Evolutionary conservation across 2,888 invertebrate species (phyloP), one percentile per base, ranked within the genome.

Genomic region (Meloe dianella): DNA sequence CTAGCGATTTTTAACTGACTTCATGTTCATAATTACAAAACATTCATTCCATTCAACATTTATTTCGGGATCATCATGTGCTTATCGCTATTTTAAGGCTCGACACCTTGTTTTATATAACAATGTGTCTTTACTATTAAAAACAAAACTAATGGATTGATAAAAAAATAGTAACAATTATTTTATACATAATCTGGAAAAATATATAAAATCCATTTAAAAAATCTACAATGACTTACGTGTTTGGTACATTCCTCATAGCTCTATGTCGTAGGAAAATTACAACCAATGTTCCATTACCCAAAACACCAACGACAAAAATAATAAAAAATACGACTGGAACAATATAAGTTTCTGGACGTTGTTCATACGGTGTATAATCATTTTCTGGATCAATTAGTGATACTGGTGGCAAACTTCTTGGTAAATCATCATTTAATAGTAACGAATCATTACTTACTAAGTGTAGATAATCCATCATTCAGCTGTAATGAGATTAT

Each of bases 201-300:
- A 27, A 3, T 27, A 27, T 27, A 4, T 2, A 27, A 27, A 27
- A 27, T 27, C 27, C 4, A 3, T 4, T 27, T 27, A 3, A 27
- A 3, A 27, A 27, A 30, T 30, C 35, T 12, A 1, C 14, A 35
- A 14, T 14, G 1, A 85, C 87, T 88, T 83, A 89, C 86, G 92
- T 93, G 77, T 95, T 95, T 1, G 95, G 94, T 0, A 93, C 92
- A 81, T 93, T 95, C 69, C 94, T 86, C 93, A 95, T 93, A 30
- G 90, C 90, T 71, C 91, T 87, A 79, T 95, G 92, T 47, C 91
- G 85, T 7, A 92, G 83, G 73, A 95, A 94, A 0, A 93, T 93
- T 32, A 92, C 87, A 38, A 95, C 92, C 17, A 95, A 85, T 0
- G 93, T 91, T 0, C 94, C 93, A 81, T 95, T 95, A 1, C 95